Evolutionary conservation across 2,113 vertebrate genomes (phyloP).

Genomic region (Scolopax mira): DNA sequence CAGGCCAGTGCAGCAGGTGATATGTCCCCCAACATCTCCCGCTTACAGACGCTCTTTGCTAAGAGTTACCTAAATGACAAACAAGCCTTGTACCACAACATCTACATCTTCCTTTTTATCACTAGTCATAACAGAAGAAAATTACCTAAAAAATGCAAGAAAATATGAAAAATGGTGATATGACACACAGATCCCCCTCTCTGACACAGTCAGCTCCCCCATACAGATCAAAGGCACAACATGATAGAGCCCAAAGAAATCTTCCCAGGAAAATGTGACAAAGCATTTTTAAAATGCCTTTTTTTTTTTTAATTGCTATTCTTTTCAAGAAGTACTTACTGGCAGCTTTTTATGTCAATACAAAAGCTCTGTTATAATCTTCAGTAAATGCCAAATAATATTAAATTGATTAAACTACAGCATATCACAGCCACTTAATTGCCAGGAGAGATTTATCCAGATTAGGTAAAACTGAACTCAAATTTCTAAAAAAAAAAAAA

Average conservation of each 20-base stretch:
- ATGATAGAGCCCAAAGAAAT: background rate
- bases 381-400: conserved; percentile 12
- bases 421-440: background rate
- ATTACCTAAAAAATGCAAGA: background rate
- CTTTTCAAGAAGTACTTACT: background rate
- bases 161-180: background rate
- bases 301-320: background rate
- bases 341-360: background rate
- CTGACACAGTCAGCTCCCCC: background rate
- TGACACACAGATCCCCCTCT: background rate
- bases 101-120: background rate
- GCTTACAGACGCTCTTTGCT: background rate
- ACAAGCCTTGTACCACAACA: background rate
- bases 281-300: background rate
- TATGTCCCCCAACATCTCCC: background rate
- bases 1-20: background rate
- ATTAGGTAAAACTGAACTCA: background rate
- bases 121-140: background rate
- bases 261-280: background rate
- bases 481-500: background rate
- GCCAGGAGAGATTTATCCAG: background rate
- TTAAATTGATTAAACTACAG: conserved; percentile 17
- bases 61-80: background rate
- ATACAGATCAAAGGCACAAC: conserved; percentile 36
- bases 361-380: background rate